Conservation (phyloP, 2,797 vertebrate species). For the Spatula versicolor region DNA sequence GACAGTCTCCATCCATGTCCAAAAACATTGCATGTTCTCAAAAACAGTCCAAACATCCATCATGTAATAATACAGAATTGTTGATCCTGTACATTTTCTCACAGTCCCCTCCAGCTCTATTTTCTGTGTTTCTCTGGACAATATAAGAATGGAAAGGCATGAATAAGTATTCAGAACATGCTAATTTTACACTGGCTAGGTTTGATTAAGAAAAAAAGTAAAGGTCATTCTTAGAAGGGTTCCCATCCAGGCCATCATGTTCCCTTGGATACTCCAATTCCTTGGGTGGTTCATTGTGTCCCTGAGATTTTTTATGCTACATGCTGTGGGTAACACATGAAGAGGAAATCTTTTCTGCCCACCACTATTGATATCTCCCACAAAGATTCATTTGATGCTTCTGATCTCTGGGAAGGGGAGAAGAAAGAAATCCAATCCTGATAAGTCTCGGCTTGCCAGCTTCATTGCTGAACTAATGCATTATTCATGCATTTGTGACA, state of each 20-base stretch:
- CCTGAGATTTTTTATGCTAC: neutral
- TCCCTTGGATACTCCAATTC: neutral
- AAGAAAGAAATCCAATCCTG: neutral
- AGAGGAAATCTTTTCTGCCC: neutral
- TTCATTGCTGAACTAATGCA: neutral
- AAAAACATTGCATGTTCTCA: neutral
- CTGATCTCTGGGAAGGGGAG: neutral
- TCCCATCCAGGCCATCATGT: neutral
- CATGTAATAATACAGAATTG: neutral
- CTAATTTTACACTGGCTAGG: neutral
- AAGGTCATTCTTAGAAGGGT: neutral
- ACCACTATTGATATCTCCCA: neutral
- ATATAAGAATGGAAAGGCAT: neutral
- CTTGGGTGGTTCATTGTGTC: neutral
- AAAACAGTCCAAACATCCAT: neutral
- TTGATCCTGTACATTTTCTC: neutral
- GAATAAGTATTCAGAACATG: neutral
- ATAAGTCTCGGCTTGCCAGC: neutral
- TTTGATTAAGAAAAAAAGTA: neutral
- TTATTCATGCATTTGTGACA: conserved; percentile 43
- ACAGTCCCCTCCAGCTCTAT: neutral
- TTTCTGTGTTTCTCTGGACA: neutral
- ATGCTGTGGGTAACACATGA: rapidly evolving
- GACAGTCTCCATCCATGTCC: neutral
- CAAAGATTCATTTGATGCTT: neutral